phyloP scores from a whole-genome alignment of 2,113 vertebrate genomes.

The Bufo bufo region DNA sequence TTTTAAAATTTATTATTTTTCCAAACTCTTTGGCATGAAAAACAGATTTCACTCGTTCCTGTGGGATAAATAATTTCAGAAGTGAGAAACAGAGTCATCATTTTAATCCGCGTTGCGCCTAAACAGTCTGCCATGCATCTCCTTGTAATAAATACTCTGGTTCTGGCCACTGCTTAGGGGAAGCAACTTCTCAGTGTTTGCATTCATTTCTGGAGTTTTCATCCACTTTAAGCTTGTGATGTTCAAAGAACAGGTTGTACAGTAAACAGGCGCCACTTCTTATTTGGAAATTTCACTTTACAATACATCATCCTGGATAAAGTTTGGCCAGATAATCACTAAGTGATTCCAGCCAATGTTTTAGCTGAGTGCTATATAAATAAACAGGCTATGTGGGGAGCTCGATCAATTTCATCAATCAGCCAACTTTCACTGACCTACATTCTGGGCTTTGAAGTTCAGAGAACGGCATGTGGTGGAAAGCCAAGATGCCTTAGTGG shows the following conservation, averaged over 20 bases:
- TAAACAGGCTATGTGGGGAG: background rate
- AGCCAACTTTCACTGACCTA: background rate
- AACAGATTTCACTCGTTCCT: slow-evolving; percentile 97
- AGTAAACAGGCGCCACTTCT: slow-evolving; percentile 43
- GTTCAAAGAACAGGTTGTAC: slow-evolving; percentile 50
- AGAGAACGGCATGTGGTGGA: background rate
- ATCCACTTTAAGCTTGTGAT: slow-evolving; percentile 40
- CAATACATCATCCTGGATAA: slow-evolving; percentile 42
- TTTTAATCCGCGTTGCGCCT: slow-evolving; percentile 30
- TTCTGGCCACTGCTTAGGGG: background rate
- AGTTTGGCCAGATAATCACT: slow-evolving; percentile 25
- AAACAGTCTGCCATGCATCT: background rate
- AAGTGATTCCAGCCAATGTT: background rate
- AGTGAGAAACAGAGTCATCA: slow-evolving; percentile 46
- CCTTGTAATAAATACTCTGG: background rate
- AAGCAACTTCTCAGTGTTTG: slow-evolving; percentile 38
- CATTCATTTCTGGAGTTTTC: slow-evolving; percentile 40
- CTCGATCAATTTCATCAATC: background rate
- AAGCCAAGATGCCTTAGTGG: background rate
- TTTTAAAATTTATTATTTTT: slow-evolving; percentile 97
- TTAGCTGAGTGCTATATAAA: background rate
- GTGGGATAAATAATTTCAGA: slow-evolving; percentile 60
- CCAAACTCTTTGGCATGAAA: slow-evolving; percentile 98
- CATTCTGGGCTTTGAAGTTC: background rate
- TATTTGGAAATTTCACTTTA: slow-evolving; percentile 32